These are phyloP conservation scores for Acromyrmex charruanus DNA, from an alignment of 1,140 invertebrate species.

Conservation along the genomic window DNA sequence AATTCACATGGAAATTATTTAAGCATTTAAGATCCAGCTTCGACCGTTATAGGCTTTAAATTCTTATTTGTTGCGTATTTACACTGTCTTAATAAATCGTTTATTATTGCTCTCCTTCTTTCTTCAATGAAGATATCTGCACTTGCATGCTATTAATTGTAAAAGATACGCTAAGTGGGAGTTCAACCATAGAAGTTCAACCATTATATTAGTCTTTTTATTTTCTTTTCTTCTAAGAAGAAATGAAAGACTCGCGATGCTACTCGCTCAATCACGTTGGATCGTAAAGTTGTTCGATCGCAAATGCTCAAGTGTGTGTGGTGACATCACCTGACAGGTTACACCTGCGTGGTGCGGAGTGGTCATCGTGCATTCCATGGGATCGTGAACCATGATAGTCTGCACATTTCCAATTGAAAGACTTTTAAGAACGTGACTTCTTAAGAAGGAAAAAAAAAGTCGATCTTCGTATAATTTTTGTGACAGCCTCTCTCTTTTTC, in stretches of 20 bases:
- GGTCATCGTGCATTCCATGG: constrained; percentile 40
- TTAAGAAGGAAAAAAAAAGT: constrained; percentile 2
- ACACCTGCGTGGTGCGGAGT: constrained; percentile 22
- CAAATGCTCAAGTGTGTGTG: constrained; percentile 13
- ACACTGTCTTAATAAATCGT: too few relatives aligned
- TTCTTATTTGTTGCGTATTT: too few relatives aligned
- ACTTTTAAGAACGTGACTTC: not conserved
- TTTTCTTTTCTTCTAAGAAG: not conserved
- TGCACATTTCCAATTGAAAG: constrained; percentile 44
- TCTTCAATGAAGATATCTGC: constrained; percentile 4
- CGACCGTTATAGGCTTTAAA: too few relatives aligned
- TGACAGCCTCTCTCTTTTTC: not conserved
- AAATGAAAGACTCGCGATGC: constrained; percentile 25
- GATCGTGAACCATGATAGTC: constrained; percentile 35
- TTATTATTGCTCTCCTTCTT: not conserved
- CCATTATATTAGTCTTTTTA: constrained; percentile 3
- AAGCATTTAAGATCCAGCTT: too few relatives aligned
- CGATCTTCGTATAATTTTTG: not conserved
- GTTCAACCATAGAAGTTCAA: not conserved
- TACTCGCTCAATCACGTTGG: not conserved
- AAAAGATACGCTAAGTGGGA: not conserved
- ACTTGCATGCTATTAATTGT: not conserved
- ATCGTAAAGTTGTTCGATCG: constrained; percentile 39
- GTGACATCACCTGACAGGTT: constrained; percentile 49
- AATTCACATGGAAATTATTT: too few relatives aligned